Percentiles rank a stretch among this genome's conserved stretches.
Evolutionary conservation across 2,888 invertebrate species (phyloP).

Genomic region (Dryocosmus kuriphilus): DNA sequence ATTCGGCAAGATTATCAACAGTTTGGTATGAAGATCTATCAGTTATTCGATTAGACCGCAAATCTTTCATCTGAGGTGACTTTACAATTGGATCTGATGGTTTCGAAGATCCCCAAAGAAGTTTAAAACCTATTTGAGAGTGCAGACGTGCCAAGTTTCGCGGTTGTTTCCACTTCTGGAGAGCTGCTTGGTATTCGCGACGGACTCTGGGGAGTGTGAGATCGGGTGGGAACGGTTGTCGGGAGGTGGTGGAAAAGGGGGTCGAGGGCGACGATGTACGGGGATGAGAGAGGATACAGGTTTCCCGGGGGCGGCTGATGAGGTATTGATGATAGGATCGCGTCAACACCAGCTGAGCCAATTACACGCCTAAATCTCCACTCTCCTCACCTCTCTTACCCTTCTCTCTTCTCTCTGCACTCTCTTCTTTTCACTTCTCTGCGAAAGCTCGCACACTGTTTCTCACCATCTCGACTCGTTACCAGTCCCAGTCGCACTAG

Average conservation of each 20-base stretch:
- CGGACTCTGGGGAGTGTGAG: constrained; percentile 46
- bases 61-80: constrained; percentile 17
- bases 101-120: constrained; percentile 14
- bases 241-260: constrained; percentile 42
- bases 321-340: constrained; percentile 83
- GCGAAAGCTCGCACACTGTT: constrained; percentile 20
- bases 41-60: constrained; percentile 5
- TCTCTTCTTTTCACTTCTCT: constrained; percentile 20
- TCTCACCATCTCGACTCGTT: not conserved
- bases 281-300: constrained; percentile 69
- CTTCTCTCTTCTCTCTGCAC: constrained; percentile 53
- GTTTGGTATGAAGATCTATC: constrained; percentile 34
- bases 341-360: constrained; percentile 83
- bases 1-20: not conserved
- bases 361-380: constrained; percentile 79
- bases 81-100: constrained; percentile 24
- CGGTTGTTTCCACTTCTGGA: constrained; percentile 52
- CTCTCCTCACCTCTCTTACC: constrained; percentile 64
- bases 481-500: not conserved
- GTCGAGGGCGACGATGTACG: constrained; percentile 48
- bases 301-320: constrained; percentile 79
- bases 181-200: constrained; percentile 61
- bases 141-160: constrained; percentile 44
- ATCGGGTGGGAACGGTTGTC: constrained; percentile 45
- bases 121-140: constrained; percentile 42